Base-by-base conservation (phyloP, 2,888 invertebrate species). In the Parascotia fuliginaria region DNA sequence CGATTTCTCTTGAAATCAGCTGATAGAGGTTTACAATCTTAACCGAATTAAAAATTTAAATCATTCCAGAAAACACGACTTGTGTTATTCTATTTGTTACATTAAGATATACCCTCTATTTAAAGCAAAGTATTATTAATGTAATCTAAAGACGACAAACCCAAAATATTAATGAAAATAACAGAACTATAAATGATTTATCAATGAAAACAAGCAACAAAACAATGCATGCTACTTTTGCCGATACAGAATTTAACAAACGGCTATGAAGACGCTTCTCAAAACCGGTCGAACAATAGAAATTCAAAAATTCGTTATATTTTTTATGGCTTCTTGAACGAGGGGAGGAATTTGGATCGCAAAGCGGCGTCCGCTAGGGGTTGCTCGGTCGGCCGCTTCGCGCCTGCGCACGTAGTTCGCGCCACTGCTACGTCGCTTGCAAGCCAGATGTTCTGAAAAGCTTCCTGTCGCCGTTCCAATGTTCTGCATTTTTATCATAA, bases 371-470 rank as follows among this genome's bases (percentile, higher is more conserved):
- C 81, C 78, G 85, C 83, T 88, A 90, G 89, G 92, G 91, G 92
- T 86, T 85, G 90, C 77, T 84, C 70, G 84, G 75, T 76, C 73
- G 80, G 79, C 73, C 81, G 87, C 83, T 84, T 86, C 87, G 90
- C 92, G 92, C 90, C 81, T 90, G 91, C 92, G 92, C 86, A 82
- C 87, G 85, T 88, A 88, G 92, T 92, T 92, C 92, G 92, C 92
- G 91, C 92, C 92, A 92, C 90, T 87, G 89, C 89, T 87, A 89
- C 88, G 89, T 89, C 83, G 89, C 87, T 86, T 85, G 87, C 85
- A 85, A 87, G 90, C 89, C 92, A 92, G 92, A 92, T 92, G 92
- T 92, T 91, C 91, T 83, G 85, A 89, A 89, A 90, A 90, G 91
- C 91, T 91, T 92, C 86, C 85, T 88, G 87, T 88, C 87, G 90